Evolutionary conservation across 2,888 invertebrate genomes (phyloP).

Genomic region (Theodoxus fluviatilis): DNA sequence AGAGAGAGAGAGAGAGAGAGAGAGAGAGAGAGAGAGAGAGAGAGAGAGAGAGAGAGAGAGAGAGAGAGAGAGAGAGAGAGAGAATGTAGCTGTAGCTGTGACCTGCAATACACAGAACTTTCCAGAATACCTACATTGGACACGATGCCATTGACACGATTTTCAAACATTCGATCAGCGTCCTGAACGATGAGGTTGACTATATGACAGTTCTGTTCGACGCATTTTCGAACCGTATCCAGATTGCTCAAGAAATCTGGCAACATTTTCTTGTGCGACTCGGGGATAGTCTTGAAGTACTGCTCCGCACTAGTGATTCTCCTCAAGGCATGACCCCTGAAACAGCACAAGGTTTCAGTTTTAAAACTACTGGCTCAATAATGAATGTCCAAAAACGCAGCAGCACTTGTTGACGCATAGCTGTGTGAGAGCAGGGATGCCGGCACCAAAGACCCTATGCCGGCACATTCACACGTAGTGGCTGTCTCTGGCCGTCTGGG

Average conservation of each 20-base stretch:
- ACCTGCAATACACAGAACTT: too few relatives aligned
- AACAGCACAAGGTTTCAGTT: slow-evolving; percentile 42
- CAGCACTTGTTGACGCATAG: not conserved
- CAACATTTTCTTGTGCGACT: slow-evolving; percentile 79
- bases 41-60: too few relatives aligned
- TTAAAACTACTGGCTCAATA: not conserved
- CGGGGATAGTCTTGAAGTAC: slow-evolving; percentile 77
- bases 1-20: too few relatives aligned
- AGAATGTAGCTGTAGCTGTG: too few relatives aligned
- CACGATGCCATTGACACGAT: slow-evolving; percentile 66
- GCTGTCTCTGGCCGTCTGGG: too few relatives aligned
- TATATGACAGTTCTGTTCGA: slow-evolving; percentile 75
- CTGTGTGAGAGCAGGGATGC: not conserved
- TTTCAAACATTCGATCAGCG: slow-evolving; percentile 85
- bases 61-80: too few relatives aligned
- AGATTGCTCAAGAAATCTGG: slow-evolving; percentile 80
- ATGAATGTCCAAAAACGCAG: not conserved
- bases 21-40: too few relatives aligned
- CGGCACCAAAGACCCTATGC: too few relatives aligned
- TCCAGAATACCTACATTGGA: slow-evolving; percentile 8
- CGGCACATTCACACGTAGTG: too few relatives aligned
- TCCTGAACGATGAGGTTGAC: slow-evolving; percentile 78
- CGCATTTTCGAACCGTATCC: slow-evolving; percentile 77
- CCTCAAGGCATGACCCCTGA: slow-evolving; percentile 78
- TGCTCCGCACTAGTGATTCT: slow-evolving; percentile 80